Percentiles rank a stretch among this genome's conserved stretches.
Conservation (phyloP, 2,113 vertebrate species). For the Conger conger region DNA sequence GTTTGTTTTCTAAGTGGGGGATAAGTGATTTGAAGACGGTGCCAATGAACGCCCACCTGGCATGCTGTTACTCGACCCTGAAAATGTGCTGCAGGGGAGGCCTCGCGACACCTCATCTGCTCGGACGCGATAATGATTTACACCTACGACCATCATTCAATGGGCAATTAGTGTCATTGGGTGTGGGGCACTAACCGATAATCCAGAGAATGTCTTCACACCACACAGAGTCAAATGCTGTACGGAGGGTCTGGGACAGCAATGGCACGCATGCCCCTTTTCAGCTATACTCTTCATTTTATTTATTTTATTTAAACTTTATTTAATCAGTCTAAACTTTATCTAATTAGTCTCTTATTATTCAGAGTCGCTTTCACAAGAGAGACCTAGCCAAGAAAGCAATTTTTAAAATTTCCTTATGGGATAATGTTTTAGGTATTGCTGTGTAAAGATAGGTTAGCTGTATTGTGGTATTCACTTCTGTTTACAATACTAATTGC, state of each 20-base stretch:
- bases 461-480: too few species aligned
- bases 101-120: not conserved
- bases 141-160: not conserved
- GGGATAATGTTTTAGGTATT: too few species aligned
- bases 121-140: not conserved
- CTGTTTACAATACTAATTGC: too few species aligned
- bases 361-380: too few species aligned
- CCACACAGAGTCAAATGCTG: not conserved
- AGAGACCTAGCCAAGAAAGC: too few species aligned
- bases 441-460: too few species aligned
- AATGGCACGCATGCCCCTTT: not conserved
- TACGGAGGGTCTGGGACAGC: not conserved
- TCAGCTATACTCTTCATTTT: too few species aligned
- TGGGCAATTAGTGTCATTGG: not conserved
- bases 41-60: not conserved
- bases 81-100: not conserved
- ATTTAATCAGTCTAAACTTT: too few species aligned
- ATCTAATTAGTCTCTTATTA: too few species aligned
- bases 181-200: not conserved
- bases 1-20: not conserved
- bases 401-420: too few species aligned
- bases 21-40: not conserved
- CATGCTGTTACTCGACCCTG: not conserved
- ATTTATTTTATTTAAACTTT: too few species aligned
- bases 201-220: not conserved